Evolutionary conservation across 1,140 invertebrate genomes (phyloP), one percentile per base, ranked within the genome.

Genomic region (Drosophila pseudoananassae): DNA sequence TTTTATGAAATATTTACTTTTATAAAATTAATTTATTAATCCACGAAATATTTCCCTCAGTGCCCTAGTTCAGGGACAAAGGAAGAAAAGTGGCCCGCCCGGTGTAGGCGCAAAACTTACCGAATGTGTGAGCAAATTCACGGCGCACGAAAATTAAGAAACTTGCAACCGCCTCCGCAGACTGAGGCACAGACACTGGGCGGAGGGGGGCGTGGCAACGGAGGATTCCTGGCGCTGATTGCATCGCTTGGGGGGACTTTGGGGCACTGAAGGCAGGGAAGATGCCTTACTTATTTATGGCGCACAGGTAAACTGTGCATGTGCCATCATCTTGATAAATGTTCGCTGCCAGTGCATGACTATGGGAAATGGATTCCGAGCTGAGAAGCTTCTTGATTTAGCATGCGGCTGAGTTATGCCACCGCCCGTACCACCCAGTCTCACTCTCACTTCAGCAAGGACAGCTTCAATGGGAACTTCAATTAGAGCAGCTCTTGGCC

Each of bases 91-190:
- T 52, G 64, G 58, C 63, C 27, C 10, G 58, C 63, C 27, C 10
- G 33, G 36, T 33, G 53, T 75, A 63, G 73, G 68, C 69, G 33
- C 65, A 68, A 50, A 69, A 29, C 51, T 33, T 29, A 58, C 51
- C 49, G 58, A 56, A 47, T 73, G 40, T 66, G 45, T 76, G 58
- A 61, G 63, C 50, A 70, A 88, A 87, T 83, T 69, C 68, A 70
- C 83, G 56, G 47, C 71, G 60, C 68, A 57, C 71, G 83, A 72
- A 76, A 79, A 88, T 88, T 87, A 87, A 88, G 78, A 87, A 88
- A 87, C 70, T 82, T 88, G 58, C 75, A 58, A 20, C 47, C 58
- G 23, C 31, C 53, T 31, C 36, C n/a, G 14, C n/a, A 55, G 33
- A 36, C 33, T 36, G 33, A 36, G 33, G 33, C 12, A n/a, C 33